Evolutionary conservation across 1,140 invertebrate genomes (phyloP).

Genomic region (Liolophura sinensis): DNA sequence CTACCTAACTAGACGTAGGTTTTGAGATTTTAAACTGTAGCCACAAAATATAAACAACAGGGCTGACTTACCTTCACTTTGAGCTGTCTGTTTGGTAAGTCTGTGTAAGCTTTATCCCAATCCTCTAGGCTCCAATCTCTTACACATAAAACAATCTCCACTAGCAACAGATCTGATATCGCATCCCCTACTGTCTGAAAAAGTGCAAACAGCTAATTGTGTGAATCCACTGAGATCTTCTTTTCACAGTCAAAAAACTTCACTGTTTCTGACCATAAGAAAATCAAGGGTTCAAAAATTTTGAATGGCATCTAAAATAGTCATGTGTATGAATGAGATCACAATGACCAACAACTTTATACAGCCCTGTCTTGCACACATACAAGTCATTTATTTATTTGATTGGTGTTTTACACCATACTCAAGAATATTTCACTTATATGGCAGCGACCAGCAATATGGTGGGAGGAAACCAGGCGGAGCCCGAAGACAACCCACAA

Average conservation of each 20-base stretch:
- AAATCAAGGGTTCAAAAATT: too few relatives aligned
- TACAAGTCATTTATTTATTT: too few relatives aligned
- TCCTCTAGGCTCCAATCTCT: conserved; percentile 76
- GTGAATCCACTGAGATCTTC: not conserved
- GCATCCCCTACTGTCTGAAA: conserved; percentile 92
- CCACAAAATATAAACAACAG: not conserved
- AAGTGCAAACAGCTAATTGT: not conserved
- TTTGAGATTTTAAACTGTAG: conserved; percentile 2
- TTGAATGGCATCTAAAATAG: too few relatives aligned
- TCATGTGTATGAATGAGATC: not conserved
- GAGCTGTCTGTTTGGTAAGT: conserved; percentile 85
- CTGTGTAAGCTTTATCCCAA: conserved; percentile 80
- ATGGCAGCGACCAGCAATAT: too few relatives aligned
- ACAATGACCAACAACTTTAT: too few relatives aligned
- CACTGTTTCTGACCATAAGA: too few relatives aligned
- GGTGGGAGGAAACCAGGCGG: too few relatives aligned
- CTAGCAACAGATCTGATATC: conserved; percentile 90
- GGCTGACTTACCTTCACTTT: conserved; percentile 78
- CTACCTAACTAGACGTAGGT: too few relatives aligned
- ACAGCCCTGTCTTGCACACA: too few relatives aligned
- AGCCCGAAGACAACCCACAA: too few relatives aligned
- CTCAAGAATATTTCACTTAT: too few relatives aligned
- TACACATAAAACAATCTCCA: conserved; percentile 85
- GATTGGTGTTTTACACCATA: too few relatives aligned
- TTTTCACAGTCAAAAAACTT: not conserved